Evolutionary conservation across 1,140 invertebrate species (phyloP).

Genomic region (Agrilus planipennis): DNA sequence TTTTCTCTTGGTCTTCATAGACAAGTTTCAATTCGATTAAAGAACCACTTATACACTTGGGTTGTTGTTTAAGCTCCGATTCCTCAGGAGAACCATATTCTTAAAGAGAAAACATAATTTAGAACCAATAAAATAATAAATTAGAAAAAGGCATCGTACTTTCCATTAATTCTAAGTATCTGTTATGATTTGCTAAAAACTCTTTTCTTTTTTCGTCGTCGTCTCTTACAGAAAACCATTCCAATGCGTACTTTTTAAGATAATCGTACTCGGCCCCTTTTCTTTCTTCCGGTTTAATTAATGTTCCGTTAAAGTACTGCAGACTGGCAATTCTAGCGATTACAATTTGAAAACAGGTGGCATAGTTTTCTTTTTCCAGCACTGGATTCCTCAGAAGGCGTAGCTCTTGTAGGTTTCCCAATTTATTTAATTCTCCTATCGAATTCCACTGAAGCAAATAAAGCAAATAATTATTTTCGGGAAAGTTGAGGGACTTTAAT

Average conservation of each 20-base stretch:
- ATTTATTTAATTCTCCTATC: slow-evolving; percentile 72
- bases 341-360: slow-evolving; percentile 60
- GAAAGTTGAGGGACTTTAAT: neutral
- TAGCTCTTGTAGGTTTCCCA: slow-evolving; percentile 56
- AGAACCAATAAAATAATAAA: neutral
- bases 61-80: slow-evolving; percentile 47
- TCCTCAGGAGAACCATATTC: slow-evolving; percentile 70
- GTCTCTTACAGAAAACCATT: slow-evolving; percentile 51
- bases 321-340: slow-evolving; percentile 58
- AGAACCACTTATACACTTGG: slow-evolving; percentile 55
- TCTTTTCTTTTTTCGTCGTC: slow-evolving; percentile 35
- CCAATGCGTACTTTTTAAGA: slow-evolving; percentile 61
- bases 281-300: slow-evolving; percentile 52
- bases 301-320: slow-evolving; percentile 55
- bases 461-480: neutral
- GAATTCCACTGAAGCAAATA: slow-evolving; percentile 52
- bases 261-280: slow-evolving; percentile 83
- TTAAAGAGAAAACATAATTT: slow-evolving; percentile 35
- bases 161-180: slow-evolving; percentile 48
- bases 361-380: slow-evolving; percentile 48
- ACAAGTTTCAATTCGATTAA: slow-evolving; percentile 51
- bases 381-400: slow-evolving; percentile 64
- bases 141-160: slow-evolving; percentile 32
- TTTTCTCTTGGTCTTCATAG: slow-evolving; percentile 41
- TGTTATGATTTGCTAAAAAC: slow-evolving; percentile 61